A percentile compares a stretch with the other conserved stretches of the same genome.
phyloP scores from a whole-genome alignment of 2,888 invertebrate species.

The Diaphora mendica region DNA sequence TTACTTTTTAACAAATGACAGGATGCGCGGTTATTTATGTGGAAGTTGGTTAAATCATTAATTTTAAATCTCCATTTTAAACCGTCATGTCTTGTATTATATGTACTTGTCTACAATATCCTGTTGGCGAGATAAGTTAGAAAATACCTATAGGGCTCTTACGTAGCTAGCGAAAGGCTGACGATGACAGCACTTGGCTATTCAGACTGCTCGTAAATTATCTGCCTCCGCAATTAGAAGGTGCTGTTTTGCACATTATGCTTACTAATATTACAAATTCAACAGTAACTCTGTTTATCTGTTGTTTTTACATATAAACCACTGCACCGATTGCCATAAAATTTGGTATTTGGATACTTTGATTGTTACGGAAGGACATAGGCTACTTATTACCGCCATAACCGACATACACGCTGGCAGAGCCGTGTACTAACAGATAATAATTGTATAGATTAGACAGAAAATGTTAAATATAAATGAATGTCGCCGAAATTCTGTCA shows the following conservation, averaged over 20 bases:
- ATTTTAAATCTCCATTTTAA: not conserved
- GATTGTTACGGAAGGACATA: too few relatives aligned
- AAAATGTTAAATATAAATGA: conserved; percentile 41
- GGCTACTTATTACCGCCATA: too few relatives aligned
- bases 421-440: too few relatives aligned
- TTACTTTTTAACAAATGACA: not conserved
- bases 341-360: too few relatives aligned
- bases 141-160: conserved; percentile 47
- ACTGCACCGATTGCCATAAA: too few relatives aligned
- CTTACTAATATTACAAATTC: too few relatives aligned
- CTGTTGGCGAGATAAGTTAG: conserved; percentile 25
- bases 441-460: conserved; percentile 52
- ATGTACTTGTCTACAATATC: conserved; percentile 21
- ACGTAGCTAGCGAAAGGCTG: conserved; percentile 61
- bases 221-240: conserved; percentile 80
- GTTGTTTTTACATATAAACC: too few relatives aligned
- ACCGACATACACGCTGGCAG: too few relatives aligned
- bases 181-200: conserved; percentile 62
- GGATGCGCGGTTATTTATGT: not conserved
- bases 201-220: conserved; percentile 78
- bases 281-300: too few relatives aligned
- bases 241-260: conserved; percentile 80
- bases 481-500: conserved; percentile 43
- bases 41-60: not conserved
- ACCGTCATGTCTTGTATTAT: not conserved